Percentiles rank a stretch among this genome's conserved stretches.
Evolutionary conservation across 2,888 invertebrate species (phyloP).

Genomic region (Pseudococcus viburni): DNA sequence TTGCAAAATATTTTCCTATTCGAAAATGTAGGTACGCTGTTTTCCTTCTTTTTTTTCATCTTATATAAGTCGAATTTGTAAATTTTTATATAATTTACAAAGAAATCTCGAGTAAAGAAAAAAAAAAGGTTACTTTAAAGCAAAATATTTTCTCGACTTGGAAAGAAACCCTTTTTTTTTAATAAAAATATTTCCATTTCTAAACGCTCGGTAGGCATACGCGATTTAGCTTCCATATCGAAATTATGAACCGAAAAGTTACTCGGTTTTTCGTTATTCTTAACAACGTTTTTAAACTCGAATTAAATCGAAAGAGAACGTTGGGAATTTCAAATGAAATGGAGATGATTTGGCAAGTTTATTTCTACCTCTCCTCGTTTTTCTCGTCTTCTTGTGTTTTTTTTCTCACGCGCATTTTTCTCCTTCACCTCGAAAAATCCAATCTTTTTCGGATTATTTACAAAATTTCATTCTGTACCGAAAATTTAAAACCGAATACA

Average conservation of each 20-base stretch:
- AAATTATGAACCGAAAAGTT: constrained; percentile 21
- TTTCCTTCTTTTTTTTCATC: constrained; percentile 3
- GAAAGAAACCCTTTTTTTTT: background rate
- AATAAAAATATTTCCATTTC: background rate
- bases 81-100: constrained; percentile 12
- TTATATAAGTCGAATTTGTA: background rate
- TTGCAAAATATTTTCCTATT: constrained; percentile 22
- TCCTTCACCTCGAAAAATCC: constrained; percentile 20
- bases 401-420: background rate
- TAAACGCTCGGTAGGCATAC: background rate
- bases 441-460: constrained; percentile 23
- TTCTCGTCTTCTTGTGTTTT: background rate
- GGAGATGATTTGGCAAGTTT: constrained; percentile 15
- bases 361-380: background rate
- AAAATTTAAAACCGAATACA: constrained; percentile 9
- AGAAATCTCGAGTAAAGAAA: background rate
- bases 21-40: background rate
- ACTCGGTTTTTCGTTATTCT: constrained; percentile 39
- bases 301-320: background rate
- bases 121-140: constrained; percentile 2
- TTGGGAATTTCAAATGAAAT: constrained; percentile 7
- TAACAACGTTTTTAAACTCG: constrained; percentile 28
- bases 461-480: constrained; percentile 14
- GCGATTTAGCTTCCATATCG: constrained; percentile 13
- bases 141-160: background rate